Conservation (phyloP, 2,113 vertebrate genomes). For the Microtus pennsylvanicus region DNA sequence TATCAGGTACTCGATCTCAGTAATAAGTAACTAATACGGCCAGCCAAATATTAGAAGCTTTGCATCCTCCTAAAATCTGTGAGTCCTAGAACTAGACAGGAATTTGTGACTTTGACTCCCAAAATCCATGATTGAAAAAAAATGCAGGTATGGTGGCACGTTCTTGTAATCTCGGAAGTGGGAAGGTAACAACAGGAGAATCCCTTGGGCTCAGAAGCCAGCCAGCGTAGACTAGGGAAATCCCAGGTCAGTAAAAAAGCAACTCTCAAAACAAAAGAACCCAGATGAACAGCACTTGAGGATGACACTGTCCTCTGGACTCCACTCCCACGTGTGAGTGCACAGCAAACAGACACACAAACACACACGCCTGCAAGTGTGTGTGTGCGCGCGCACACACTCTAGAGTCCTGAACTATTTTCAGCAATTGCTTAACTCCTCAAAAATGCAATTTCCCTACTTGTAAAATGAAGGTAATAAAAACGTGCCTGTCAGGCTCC, state of each 20-base stretch:
- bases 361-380: background rate
- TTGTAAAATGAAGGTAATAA: slow-evolving; percentile 28
- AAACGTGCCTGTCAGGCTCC: slow-evolving; percentile 4
- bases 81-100: background rate
- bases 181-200: background rate
- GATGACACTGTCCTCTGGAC: background rate
- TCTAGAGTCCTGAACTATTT: slow-evolving; percentile 6
- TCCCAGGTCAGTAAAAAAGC: background rate
- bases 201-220: background rate
- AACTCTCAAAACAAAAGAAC: background rate
- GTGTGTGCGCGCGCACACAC: background rate
- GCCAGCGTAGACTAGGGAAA: background rate
- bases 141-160: background rate
- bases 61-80: slow-evolving; percentile 3
- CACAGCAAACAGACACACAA: background rate
- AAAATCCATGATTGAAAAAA: background rate
- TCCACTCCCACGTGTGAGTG: background rate
- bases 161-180: background rate
- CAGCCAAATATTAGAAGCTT: background rate
- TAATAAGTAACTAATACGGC: background rate
- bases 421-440: slow-evolving; percentile 14
- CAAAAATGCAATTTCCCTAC: slow-evolving; percentile 27
- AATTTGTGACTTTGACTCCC: background rate
- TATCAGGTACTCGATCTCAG: background rate
- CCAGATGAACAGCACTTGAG: background rate